phyloP scores from a whole-genome alignment of 2,113 vertebrate species.

The Xiphophorus couchianus region DNA sequence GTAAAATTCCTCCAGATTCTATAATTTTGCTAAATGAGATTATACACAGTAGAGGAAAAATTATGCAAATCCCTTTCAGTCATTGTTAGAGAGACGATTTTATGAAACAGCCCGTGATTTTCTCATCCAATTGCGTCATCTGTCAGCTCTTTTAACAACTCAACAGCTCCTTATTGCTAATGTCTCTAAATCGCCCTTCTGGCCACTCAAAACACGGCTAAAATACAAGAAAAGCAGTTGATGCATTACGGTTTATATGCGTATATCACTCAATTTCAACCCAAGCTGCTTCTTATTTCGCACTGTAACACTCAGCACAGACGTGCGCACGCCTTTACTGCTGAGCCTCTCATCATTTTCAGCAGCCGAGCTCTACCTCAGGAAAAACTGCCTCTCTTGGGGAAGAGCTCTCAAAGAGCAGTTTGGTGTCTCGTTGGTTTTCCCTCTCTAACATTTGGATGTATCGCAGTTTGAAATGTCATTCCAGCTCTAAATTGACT shows the following conservation, averaged over 20 bases:
- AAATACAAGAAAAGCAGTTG: not conserved
- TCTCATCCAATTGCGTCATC: not conserved
- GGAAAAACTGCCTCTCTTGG: constrained; percentile 36
- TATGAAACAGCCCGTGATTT: not conserved
- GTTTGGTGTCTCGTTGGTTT: constrained; percentile 52
- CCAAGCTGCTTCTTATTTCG: not conserved
- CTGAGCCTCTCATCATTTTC: constrained; percentile 24
- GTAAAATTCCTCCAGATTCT: not conserved
- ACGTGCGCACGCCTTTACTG: not conserved
- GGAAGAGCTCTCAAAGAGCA: constrained; percentile 32
- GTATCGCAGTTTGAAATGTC: constrained; percentile 63
- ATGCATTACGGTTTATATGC: not conserved
- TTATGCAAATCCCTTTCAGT: not conserved
- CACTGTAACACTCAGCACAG: not conserved
- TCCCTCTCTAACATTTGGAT: constrained; percentile 54
- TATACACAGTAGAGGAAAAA: not conserved
- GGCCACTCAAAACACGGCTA: not conserved
- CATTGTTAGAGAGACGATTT: not conserved
- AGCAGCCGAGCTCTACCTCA: constrained; percentile 36
- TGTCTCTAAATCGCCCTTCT: not conserved
- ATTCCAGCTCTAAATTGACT: constrained; percentile 71
- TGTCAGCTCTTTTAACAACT: not conserved
- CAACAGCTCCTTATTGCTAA: not conserved
- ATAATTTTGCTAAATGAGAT: not conserved
- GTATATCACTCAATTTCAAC: not conserved